Conservation (phyloP, 2,113 vertebrate genomes). For the Phocoena phocoena region DNA sequence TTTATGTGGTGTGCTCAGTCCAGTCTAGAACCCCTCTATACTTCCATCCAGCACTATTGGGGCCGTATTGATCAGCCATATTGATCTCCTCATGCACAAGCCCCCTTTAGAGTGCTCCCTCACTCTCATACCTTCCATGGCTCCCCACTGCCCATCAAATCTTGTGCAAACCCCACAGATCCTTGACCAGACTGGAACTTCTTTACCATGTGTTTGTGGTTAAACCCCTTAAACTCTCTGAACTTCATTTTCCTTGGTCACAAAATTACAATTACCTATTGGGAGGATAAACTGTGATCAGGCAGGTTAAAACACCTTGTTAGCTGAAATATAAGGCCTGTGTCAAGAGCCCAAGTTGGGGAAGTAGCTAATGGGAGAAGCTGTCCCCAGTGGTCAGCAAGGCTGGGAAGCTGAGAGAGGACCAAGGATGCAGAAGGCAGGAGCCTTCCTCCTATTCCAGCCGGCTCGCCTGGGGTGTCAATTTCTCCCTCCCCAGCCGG, state of each 20-base stretch:
- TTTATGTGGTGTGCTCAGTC: neutral
- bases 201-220: neutral
- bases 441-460: neutral
- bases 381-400: neutral
- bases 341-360: neutral
- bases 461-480: neutral
- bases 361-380: neutral
- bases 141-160: neutral
- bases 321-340: neutral
- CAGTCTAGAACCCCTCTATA: neutral
- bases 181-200: neutral
- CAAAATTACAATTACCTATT: neutral
- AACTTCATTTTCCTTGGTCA: neutral
- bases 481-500: neutral
- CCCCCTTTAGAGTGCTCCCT: neutral
- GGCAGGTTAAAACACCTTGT: neutral
- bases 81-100: neutral
- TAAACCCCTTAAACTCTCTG: neutral
- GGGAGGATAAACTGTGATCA: neutral
- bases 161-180: neutral
- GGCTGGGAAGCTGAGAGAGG: neutral
- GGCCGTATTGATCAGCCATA: no score
- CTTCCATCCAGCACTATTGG: neutral
- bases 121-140: neutral
- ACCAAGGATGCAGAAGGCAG: neutral